Conservation (phyloP, 2,113 vertebrate genomes). For the Scopus umbretta region DNA sequence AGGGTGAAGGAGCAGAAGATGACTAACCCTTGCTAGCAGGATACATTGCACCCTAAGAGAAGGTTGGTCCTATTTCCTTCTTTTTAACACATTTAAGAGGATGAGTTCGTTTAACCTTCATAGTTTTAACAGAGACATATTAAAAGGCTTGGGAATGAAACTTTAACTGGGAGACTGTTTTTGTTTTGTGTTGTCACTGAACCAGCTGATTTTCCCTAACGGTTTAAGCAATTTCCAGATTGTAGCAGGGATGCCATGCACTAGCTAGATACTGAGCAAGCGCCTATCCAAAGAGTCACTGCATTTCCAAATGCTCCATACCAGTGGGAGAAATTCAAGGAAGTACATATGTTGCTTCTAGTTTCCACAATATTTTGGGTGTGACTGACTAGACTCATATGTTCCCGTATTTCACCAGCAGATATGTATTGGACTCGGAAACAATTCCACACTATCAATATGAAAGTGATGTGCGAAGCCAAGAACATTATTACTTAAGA, state of each 20-base stretch:
- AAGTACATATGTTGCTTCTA: constrained; percentile 54
- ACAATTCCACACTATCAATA: constrained; percentile 49
- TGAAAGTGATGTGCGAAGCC: constrained; percentile 33
- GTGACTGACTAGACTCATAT: constrained; percentile 63
- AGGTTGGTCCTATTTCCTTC: background rate
- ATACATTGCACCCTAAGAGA: background rate
- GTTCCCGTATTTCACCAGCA: constrained; percentile 54
- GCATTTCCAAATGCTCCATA: constrained; percentile 42
- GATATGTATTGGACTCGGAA: constrained; percentile 57
- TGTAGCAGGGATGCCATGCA: background rate
- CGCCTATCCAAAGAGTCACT: background rate
- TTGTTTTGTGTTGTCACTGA: background rate
- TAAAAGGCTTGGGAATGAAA: background rate
- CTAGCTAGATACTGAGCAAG: background rate
- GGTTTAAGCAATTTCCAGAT: constrained; percentile 13
- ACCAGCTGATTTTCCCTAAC: background rate
- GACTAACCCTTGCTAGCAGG: background rate
- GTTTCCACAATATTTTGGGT: constrained; percentile 62
- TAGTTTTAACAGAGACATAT: background rate
- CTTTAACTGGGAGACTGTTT: background rate
- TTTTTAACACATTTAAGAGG: background rate
- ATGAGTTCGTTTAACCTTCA: background rate
- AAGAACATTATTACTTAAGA: constrained; percentile 20
- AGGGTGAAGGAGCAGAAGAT: background rate
- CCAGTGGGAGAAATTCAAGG: constrained; percentile 45